A percentile compares a stretch with the other conserved stretches of the same genome.
Evolutionary conservation across 2,888 invertebrate genomes (phyloP).

Genomic region (Zootermopsis nevadensis): DNA sequence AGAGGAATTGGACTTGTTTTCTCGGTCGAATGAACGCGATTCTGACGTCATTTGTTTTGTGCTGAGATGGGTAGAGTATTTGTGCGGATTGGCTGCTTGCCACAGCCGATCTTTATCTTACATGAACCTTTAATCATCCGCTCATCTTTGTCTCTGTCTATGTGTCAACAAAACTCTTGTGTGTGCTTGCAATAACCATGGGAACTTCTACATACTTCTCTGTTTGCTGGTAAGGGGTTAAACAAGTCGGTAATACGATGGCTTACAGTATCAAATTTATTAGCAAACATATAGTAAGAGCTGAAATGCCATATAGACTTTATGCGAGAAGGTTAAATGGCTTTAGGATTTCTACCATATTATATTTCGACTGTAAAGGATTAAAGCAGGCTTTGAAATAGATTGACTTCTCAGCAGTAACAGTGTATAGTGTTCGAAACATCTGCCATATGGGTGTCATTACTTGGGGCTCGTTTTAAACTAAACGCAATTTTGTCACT

Average conservation of each 20-base stretch:
- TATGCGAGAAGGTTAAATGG: neutral
- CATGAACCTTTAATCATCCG: neutral
- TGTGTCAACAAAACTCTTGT: neutral
- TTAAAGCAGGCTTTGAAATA: no score
- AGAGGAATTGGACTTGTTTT: slow-evolving; percentile 22
- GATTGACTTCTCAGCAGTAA: no score
- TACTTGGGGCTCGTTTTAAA: no score
- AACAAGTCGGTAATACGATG: neutral
- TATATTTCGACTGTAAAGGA: no score
- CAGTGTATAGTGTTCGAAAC: no score
- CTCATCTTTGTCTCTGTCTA: slow-evolving; percentile 20
- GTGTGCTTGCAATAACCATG: slow-evolving; percentile 28
- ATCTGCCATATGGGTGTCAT: no score
- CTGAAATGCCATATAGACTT: neutral
- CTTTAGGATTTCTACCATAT: neutral
- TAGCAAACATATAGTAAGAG: neutral
- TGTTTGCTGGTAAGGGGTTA: neutral
- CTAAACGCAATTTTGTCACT: no score
- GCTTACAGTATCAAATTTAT: slow-evolving; percentile 1
- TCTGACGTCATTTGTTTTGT: slow-evolving; percentile 41
- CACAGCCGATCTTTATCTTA: slow-evolving; percentile 19
- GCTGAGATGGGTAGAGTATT: slow-evolving; percentile 36
- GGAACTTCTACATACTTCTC: slow-evolving; percentile 25
- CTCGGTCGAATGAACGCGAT: slow-evolving; percentile 39
- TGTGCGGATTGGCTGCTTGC: slow-evolving; percentile 39